Conservation (phyloP, 2,797 vertebrate genomes). For the Octomys mimax region DNA sequence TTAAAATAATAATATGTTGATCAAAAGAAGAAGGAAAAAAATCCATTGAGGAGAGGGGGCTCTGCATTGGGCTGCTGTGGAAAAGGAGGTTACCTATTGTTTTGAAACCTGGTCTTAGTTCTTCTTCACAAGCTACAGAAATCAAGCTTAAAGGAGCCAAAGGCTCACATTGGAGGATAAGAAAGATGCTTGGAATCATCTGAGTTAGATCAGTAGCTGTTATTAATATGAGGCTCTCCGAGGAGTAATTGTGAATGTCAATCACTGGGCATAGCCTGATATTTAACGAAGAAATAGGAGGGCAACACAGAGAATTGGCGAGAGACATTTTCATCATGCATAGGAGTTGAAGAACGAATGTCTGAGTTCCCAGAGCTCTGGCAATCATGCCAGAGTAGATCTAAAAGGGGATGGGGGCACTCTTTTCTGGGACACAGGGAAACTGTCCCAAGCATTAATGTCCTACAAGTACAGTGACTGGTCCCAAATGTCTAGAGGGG, state of each 20-base stretch:
- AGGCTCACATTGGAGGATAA: not conserved
- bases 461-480: not conserved
- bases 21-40: slow-evolving; percentile 37
- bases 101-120: slow-evolving; percentile 59
- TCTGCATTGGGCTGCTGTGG: slow-evolving; percentile 68
- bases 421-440: not conserved
- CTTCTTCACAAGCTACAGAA: slow-evolving; percentile 3
- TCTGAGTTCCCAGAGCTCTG: not conserved
- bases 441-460: not conserved
- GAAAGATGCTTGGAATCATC: slow-evolving; percentile 51
- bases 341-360: not conserved
- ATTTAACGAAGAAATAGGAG: slow-evolving; percentile 41
- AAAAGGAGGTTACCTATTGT: slow-evolving; percentile 71
- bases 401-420: not conserved
- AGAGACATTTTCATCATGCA: not conserved
- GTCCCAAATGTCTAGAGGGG: not conserved
- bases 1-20: slow-evolving; percentile 81
- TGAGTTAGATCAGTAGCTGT: slow-evolving; percentile 68
- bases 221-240: slow-evolving; percentile 72
- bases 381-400: not conserved
- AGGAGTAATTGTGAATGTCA: slow-evolving; percentile 75
- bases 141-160: slow-evolving; percentile 51
- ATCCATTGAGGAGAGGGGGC: slow-evolving; percentile 48
- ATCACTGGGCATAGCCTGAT: slow-evolving; percentile 59
- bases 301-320: not conserved